These are phyloP conservation scores for Climacteris rufus DNA, from an alignment of 2,113 vertebrate genomes.

Conservation along the genomic window DNA sequence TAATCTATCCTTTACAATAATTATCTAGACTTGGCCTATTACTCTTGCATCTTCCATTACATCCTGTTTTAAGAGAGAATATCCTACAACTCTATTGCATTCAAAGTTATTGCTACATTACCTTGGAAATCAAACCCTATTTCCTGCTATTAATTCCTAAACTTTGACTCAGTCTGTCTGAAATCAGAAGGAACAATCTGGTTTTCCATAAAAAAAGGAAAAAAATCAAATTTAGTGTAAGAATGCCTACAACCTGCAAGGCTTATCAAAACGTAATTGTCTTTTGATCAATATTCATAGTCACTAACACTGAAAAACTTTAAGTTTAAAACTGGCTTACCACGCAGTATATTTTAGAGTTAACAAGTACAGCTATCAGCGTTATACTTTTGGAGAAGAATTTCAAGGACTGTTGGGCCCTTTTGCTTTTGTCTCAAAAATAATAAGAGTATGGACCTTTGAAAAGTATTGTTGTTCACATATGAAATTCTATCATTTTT, in stretches of 20 bases:
- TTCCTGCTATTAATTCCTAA: background rate
- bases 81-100: background rate
- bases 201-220: background rate
- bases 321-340: background rate
- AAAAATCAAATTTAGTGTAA: background rate
- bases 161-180: background rate
- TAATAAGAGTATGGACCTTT: background rate
- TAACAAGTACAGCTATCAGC: background rate
- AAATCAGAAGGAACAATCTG: background rate
- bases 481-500: background rate
- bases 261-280: background rate
- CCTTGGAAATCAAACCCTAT: background rate
- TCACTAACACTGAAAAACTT: background rate
- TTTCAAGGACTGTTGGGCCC: background rate
- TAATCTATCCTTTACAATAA: background rate
- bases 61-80: background rate
- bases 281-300: background rate
- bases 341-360: background rate
- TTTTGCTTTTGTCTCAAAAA: background rate
- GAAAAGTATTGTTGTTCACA: background rate
- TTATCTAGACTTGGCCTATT: background rate
- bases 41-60: background rate
- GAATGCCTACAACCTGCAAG: background rate
- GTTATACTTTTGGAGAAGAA: background rate
- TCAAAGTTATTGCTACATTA: background rate